These are phyloP conservation scores for Anisognathus igniventris DNA, from an alignment of 2,797 vertebrate genomes.

Conservation along the genomic window DNA sequence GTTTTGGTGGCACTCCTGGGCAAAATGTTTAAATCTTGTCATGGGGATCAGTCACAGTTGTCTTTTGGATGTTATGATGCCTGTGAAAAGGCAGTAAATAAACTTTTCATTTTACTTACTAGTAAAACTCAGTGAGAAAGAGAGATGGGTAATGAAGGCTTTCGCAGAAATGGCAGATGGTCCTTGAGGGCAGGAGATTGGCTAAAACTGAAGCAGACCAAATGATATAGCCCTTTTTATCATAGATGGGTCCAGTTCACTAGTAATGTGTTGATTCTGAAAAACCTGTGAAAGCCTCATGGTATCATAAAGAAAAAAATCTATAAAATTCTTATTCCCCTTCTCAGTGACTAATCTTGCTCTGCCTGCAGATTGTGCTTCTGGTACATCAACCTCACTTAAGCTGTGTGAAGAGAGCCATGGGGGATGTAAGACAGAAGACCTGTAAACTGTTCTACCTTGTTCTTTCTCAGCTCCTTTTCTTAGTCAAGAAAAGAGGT, in stretches of 20 bases:
- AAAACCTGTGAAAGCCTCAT: background rate
- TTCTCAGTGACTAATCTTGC: background rate
- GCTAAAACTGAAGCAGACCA: background rate
- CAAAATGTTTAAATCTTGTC: background rate
- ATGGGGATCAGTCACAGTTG: background rate
- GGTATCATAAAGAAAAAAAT: background rate
- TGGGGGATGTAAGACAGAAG: background rate
- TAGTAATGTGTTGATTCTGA: background rate
- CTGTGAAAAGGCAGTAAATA: background rate
- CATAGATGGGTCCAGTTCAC: rapidly evolving
- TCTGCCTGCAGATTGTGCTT: background rate
- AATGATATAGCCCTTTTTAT: background rate
- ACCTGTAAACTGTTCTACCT: background rate
- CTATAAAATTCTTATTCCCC: background rate
- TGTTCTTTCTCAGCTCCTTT: background rate
- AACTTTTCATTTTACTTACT: background rate
- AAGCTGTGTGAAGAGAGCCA: background rate
- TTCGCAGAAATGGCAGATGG: background rate
- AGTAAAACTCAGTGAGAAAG: background rate
- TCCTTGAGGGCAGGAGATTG: background rate
- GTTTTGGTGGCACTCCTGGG: background rate
- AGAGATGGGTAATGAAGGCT: background rate
- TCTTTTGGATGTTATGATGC: background rate
- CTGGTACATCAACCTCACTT: background rate
- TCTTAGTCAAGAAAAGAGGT: background rate